Base-by-base conservation (phyloP, 2,888 invertebrate species). In the Bruchidius siliquastri region DNA sequence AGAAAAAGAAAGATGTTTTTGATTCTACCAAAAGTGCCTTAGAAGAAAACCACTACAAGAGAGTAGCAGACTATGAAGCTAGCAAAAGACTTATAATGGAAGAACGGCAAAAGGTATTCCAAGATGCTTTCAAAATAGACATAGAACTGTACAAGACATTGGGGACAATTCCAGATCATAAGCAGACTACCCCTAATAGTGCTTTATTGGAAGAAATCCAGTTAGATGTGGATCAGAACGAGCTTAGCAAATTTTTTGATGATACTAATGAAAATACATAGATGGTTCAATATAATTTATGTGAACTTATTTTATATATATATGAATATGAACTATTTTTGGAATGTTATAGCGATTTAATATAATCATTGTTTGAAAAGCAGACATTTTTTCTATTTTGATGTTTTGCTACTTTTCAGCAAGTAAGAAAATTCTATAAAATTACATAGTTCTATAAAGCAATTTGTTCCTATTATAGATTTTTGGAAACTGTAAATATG, bases 71-170 rank as follows among this genome's bases (percentile, higher is more conserved):
- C 32, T 87, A 88, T 76, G 93, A 93, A 81, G 88, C 87, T 26
- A 88, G 88, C 71, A 88, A 91, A 74, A 88, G 89, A 73, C 86
- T 87, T 77, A 83, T 89, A 8, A 86, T 92, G 79, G 88, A 89
- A 79, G 93, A 93, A 82, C 87, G 92, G 49, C 92, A 92, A 80
- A 90, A 90, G 75, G 91, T 91, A 0, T 93, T 92, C 80, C 90
- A 91, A 79, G 90, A 92, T 83, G 92, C 91, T 18, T 93, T 93
- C 81, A 90, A 90, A 82, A 89, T 88, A 79, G 93, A 93, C 83
- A 83, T 93, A 77, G 88, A 90, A 78, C 88, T 90, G 72, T 92
- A 89, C 80, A 92, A 91, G 83, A 88, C 88, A 79, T 88, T 89
- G 68, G 92, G 92, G 73, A 87, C 88, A 67, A 86, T 92, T 79